phyloP scores from a whole-genome alignment of 64 coral and sea anemone species.

The Dendronephthya gigantea region DNA sequence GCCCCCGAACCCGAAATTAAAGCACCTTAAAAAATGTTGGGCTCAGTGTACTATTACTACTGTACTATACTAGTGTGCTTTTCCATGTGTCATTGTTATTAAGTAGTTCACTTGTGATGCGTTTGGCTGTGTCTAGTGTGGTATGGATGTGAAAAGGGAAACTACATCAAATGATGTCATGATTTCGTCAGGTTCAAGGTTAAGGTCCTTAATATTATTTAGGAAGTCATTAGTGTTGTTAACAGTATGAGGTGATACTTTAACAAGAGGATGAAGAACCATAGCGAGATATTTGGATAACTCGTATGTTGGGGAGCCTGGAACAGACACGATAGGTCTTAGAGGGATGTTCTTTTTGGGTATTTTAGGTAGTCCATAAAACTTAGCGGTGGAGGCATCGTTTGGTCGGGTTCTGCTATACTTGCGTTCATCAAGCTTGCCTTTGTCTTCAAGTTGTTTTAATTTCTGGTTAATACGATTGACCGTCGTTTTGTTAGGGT shows the following conservation, averaged over 20 bases:
- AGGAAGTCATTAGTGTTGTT: background rate
- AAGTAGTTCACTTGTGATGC: background rate
- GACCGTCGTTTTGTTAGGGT: background rate
- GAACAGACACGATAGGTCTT: conserved; percentile 1
- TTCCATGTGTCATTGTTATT: background rate
- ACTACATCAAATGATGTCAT: background rate
- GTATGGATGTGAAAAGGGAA: background rate
- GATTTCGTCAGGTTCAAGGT: background rate
- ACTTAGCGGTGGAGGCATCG: background rate
- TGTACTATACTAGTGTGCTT: too few relatives aligned
- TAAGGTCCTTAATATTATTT: background rate
- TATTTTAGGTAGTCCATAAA: conserved; percentile 33
- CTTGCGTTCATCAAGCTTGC: background rate
- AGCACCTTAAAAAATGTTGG: too few relatives aligned
- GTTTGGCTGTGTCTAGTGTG: background rate
- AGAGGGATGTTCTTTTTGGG: conserved; percentile 26
- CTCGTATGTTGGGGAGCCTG: conserved; percentile 25
- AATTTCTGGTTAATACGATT: background rate
- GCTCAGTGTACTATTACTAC: too few relatives aligned
- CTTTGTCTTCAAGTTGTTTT: background rate
- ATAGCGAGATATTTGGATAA: conserved; percentile 35
- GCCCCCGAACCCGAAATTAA: too few relatives aligned
- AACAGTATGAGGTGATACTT: background rate
- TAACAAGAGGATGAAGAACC: conserved; percentile 32
- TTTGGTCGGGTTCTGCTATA: background rate